A percentile compares a stretch with the other conserved stretches of the same genome.
These are phyloP conservation scores for Enteromius thamalakanensis DNA, from an alignment of 2,797 vertebrate species.

Conservation along the genomic window DNA sequence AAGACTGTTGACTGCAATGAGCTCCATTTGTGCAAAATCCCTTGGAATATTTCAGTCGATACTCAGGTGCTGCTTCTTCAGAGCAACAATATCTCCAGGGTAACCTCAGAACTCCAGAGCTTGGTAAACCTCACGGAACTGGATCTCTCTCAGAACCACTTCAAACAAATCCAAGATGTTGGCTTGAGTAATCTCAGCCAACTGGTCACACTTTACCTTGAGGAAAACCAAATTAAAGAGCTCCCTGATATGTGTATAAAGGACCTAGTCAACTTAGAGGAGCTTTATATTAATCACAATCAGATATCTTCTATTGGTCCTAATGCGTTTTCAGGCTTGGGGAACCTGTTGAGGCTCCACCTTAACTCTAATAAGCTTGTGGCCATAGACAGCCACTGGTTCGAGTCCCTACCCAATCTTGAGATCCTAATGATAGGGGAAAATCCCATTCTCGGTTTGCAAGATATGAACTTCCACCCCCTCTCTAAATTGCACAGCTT, in stretches of 20 bases:
- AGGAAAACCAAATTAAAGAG: conserved; percentile 83
- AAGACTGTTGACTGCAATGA: conserved; percentile 85
- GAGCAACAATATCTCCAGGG: conserved; percentile 83
- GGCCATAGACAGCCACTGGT: conserved; percentile 81
- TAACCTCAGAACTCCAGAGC: conserved; percentile 75
- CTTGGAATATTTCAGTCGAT: conserved; percentile 75
- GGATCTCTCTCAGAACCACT: conserved; percentile 85
- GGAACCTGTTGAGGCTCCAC: conserved; percentile 81
- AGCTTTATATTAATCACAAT: conserved; percentile 87
- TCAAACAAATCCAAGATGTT: conserved; percentile 75
- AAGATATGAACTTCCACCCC: conserved; percentile 80
- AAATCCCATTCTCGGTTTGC: conserved; percentile 81
- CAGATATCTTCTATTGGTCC: conserved; percentile 79
- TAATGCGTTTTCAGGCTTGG: conserved; percentile 79
- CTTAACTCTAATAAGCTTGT: conserved; percentile 82
- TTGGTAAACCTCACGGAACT: conserved; percentile 83
- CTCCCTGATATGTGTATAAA: conserved; percentile 78
- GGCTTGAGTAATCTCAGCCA: conserved; percentile 75
- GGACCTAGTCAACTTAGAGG: conserved; percentile 80
- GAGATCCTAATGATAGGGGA: conserved; percentile 87
- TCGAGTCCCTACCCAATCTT: conserved; percentile 80
- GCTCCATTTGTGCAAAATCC: conserved; percentile 76
- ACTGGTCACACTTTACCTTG: conserved; percentile 83
- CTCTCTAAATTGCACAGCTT: conserved; percentile 81
- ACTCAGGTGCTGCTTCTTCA: conserved; percentile 85